phyloP scores from a whole-genome alignment of 2,888 invertebrate species.

The Drosophila paracracens region DNA sequence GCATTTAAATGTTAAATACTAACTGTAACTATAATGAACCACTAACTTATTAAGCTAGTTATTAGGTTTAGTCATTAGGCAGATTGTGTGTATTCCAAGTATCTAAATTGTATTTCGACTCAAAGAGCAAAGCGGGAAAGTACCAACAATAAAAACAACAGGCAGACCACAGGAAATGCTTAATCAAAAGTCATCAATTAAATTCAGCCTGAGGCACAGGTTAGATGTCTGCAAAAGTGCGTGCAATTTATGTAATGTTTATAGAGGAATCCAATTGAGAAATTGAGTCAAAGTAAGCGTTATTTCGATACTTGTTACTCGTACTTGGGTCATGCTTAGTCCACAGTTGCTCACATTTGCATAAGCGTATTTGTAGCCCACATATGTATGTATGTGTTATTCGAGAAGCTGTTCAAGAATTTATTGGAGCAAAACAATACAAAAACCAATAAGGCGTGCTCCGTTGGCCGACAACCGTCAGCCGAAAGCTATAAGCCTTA shows the following conservation, averaged over 20 bases:
- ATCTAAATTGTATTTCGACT: constrained; percentile 33
- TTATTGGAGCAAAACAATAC: constrained; percentile 9
- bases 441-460: neutral
- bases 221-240: neutral
- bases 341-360: constrained; percentile 17
- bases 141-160: neutral
- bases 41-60: constrained; percentile 47
- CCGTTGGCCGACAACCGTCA: neutral
- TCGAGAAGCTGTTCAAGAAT: constrained; percentile 7
- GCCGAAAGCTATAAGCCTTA: neutral
- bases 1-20: constrained; percentile 76
- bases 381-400: constrained; percentile 12
- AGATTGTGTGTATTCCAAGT: constrained; percentile 30
- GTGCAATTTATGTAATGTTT: constrained; percentile 1
- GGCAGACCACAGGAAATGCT: constrained; percentile 8
- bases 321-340: neutral
- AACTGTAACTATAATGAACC: constrained; percentile 58
- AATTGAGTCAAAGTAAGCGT: neutral
- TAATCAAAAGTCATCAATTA: constrained; percentile 22
- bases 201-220: neutral
- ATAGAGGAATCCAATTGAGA: neutral
- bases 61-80: constrained; percentile 33
- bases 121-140: constrained; percentile 25
- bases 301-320: neutral
- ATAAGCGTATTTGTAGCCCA: constrained; percentile 7